A percentile compares a stretch with the other conserved stretches of the same genome.
Conservation (phyloP, 2,797 vertebrate genomes). For the Eremophila alpestris region DNA sequence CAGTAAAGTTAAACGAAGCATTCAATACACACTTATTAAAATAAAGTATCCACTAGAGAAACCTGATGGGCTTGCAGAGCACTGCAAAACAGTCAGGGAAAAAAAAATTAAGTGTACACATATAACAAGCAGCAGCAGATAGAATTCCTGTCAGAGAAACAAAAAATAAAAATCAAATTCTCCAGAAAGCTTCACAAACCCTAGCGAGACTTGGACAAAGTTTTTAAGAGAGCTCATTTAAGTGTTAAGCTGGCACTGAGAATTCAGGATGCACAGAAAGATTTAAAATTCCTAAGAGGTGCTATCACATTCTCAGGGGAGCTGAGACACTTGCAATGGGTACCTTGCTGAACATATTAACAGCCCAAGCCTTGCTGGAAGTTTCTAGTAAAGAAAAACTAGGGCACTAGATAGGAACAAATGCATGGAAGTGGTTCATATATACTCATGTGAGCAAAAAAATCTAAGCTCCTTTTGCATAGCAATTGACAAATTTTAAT, state of each 20-base stretch:
- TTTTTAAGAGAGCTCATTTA: not conserved
- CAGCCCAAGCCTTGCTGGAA: not conserved
- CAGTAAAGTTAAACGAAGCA: conserved; percentile 70
- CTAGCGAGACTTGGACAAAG: not conserved
- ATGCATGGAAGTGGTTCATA: not conserved
- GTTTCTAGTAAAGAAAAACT: conserved; percentile 19
- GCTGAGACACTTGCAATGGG: not conserved
- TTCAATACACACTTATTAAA: conserved; percentile 71
- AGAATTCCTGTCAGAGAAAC: not conserved
- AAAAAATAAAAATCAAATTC: not conserved
- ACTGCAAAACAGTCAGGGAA: not conserved
- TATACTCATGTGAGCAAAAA: not conserved
- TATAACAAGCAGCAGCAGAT: not conserved
- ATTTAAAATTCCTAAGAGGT: not conserved
- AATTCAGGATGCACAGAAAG: not conserved
- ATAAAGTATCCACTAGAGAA: conserved; percentile 66
- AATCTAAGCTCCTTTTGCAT: conserved; percentile 13
- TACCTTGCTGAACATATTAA: not conserved
- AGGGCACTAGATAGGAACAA: not conserved
- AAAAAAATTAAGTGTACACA: not conserved
- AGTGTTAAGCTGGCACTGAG: not conserved
- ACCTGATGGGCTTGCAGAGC: conserved; percentile 19
- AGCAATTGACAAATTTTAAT: conserved; percentile 62
- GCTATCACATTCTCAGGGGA: not conserved
- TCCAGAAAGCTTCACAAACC: not conserved